Conservation (phyloP, 2,888 invertebrate species). For the Apamea crenata region DNA sequence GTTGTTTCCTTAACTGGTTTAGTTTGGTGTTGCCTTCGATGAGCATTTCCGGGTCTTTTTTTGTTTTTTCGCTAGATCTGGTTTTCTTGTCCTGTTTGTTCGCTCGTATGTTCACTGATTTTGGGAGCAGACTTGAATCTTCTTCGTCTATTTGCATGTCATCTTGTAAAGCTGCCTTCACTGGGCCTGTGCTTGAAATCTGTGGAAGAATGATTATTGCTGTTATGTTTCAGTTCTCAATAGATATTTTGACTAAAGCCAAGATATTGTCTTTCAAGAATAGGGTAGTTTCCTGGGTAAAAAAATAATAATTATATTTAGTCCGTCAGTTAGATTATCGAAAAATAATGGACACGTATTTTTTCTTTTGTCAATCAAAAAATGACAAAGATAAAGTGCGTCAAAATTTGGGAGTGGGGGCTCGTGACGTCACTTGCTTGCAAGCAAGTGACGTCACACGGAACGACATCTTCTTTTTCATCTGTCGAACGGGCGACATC, state of each 20-base stretch:
- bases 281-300: too few species aligned
- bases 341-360: too few species aligned
- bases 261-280: not conserved
- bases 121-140: constrained; percentile 82
- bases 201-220: constrained; percentile 68
- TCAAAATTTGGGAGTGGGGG: too few species aligned
- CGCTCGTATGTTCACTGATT: constrained; percentile 82
- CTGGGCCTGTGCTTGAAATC: constrained; percentile 92
- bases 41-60: constrained; percentile 92
- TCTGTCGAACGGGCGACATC: too few species aligned
- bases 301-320: too few species aligned
- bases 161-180: constrained; percentile 85
- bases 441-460: too few species aligned
- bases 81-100: constrained; percentile 82
- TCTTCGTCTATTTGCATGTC: constrained; percentile 90
- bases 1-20: constrained; percentile 85
- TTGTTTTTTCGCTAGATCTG: constrained; percentile 80
- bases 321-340: too few species aligned
- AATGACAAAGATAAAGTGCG: too few species aligned
- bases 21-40: constrained; percentile 92
- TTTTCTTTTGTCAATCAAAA: too few species aligned
- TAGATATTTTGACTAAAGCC: not conserved
- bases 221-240: not conserved
- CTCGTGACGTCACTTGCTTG: too few species aligned
- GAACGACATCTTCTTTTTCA: too few species aligned